Conservation (phyloP, 2,888 invertebrate genomes). For the Barypeithes pellucidus region DNA sequence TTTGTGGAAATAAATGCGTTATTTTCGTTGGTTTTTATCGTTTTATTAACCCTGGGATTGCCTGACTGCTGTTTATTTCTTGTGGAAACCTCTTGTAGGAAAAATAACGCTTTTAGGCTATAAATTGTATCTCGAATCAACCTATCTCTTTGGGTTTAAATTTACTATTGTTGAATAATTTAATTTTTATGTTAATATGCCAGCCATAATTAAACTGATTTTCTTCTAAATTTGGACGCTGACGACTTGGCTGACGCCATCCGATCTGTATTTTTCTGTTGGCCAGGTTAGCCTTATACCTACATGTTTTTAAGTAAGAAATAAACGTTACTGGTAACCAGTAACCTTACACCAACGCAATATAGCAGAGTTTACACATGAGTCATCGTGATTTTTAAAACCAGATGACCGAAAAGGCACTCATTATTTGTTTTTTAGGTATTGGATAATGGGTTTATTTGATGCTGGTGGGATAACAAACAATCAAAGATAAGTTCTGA, state of each 20-base stretch:
- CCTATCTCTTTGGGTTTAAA: too few relatives aligned
- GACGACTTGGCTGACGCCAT: constrained; percentile 10
- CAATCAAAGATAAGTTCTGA: not conserved
- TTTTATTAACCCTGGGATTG: too few relatives aligned
- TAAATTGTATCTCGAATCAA: too few relatives aligned
- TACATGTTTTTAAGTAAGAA: not conserved
- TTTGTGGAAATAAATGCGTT: too few relatives aligned
- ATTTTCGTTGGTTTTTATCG: too few relatives aligned
- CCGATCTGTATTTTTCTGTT: constrained; percentile 16
- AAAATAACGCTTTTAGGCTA: too few relatives aligned
- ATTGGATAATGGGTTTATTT: constrained; percentile 7
- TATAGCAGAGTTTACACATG: not conserved
- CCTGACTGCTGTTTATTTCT: too few relatives aligned
- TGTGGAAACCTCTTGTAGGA: too few relatives aligned
- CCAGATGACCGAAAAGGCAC: constrained; percentile 5
- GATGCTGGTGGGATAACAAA: constrained; percentile 3
- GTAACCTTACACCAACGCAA: constrained; percentile 1
- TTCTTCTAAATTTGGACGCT: constrained; percentile 21
- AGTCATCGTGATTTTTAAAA: constrained; percentile 4
- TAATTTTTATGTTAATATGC: too few relatives aligned
- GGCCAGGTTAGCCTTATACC: not conserved
- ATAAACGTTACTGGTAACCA: not conserved
- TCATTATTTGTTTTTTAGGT: not conserved
- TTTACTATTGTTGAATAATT: too few relatives aligned
- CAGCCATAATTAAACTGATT: not conserved